Base-by-base conservation (phyloP, 30 jellyfish, hydroid and myxozoan species). In the Haliclystus octoradiatus region DNA sequence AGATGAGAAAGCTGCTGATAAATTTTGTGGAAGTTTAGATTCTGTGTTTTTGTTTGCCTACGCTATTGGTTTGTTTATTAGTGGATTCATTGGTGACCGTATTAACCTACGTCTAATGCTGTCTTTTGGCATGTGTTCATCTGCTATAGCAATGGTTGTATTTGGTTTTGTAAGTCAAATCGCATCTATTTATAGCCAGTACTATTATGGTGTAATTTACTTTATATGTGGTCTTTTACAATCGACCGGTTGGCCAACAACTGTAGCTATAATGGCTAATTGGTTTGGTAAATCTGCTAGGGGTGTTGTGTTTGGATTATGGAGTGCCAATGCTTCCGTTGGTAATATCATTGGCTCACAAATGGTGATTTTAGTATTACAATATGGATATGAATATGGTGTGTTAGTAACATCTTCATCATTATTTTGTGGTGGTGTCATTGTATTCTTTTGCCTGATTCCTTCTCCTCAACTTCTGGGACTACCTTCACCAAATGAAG, bases 191-290 rank as follows among this genome's bases (percentile, higher is more conserved):
- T 68, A 72, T 53, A 89, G 80, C 66, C 68, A 69, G 31, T 81
- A 69, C 70, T 89, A 51, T 49, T 89, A 81, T 49, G 93, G 85
- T 26, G 68, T 50, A 1, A 62, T 89, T 31, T 82, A 27, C 69
- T 75, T 89, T 75, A 74, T 89, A 23, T 71, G 77, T 69, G 98
- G 98, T 2, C 93, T 89, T 0, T 49, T 81, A 1, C 98, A 89
- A 68, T 89, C 98, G 2, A 89, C 95, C 7, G 98, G 98, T 0
- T 80, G 98, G 95, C 98, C 98, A 22, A 77, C 98, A 2, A 71
- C 95, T 9, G 98, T 89, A 27, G 95, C 95, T 0, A 76, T 89
- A 28, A 80, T 89, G 95, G 98, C 93, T 0, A 89, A 89, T 63
- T 89, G 98, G 98, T 89, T 89, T 73, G 72, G 91, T 51, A 89